phyloP scores from a whole-genome alignment of 2,113 vertebrate genomes.

The Pardalotus punctatus region DNA sequence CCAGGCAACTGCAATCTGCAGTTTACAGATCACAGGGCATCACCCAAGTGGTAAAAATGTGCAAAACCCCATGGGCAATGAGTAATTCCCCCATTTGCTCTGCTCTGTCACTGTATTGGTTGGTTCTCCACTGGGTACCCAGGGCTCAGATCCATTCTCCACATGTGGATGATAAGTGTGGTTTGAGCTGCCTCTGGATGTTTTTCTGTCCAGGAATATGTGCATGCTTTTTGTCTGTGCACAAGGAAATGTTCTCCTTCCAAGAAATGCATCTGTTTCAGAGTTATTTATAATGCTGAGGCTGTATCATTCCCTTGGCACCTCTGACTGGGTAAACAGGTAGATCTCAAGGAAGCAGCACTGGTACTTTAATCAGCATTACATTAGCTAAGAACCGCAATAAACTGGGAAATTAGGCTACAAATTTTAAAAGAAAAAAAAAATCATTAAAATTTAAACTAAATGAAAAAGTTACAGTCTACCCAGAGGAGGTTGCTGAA shows the following conservation, averaged over 20 bases:
- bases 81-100: background rate
- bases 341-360: background rate
- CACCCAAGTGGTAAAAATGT: background rate
- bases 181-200: background rate
- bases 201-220: background rate
- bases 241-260: background rate
- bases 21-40: background rate
- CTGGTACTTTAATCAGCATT: background rate
- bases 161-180: background rate
- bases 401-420: background rate
- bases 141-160: background rate
- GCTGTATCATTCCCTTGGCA: background rate
- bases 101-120: background rate
- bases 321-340: constrained; percentile 1
- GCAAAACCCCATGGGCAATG: background rate
- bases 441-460: constrained; percentile 1
- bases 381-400: background rate
- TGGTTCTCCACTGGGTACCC: background rate
- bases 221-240: background rate
- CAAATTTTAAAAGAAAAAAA: background rate
- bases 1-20: background rate
- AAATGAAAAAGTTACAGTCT: background rate
- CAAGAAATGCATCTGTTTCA: constrained; percentile 4
- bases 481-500: background rate
- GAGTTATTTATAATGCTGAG: background rate